phyloP scores from a whole-genome alignment of 1,140 invertebrate species.

The Adelges cooleyi region DNA sequence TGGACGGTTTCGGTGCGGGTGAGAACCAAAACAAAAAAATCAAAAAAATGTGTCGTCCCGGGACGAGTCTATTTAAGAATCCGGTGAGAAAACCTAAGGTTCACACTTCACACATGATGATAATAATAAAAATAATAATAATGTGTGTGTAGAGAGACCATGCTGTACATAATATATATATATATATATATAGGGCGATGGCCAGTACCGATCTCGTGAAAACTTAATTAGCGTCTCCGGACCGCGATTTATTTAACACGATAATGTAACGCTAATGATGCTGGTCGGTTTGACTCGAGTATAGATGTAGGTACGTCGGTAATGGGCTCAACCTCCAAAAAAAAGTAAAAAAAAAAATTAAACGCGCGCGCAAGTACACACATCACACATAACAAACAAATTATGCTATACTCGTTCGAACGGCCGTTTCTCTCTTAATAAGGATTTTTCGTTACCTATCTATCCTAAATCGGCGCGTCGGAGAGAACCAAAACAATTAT shows the following conservation, averaged over 20 bases:
- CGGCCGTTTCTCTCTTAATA: not conserved
- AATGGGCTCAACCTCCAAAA: not conserved
- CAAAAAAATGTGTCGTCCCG: not conserved
- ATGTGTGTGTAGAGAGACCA: too few species aligned
- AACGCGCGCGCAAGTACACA: not conserved
- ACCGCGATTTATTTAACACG: constrained; percentile 16
- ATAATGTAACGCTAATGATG: constrained; percentile 24
- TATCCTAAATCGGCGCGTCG: not conserved
- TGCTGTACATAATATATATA: too few species aligned
- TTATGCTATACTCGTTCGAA: constrained; percentile 2
- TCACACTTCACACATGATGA: constrained; percentile 15
- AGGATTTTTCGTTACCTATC: not conserved
- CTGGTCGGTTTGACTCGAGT: too few species aligned
- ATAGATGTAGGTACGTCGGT: too few species aligned
- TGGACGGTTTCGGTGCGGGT: not conserved
- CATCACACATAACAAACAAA: constrained; percentile 16
- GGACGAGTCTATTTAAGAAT: not conserved
- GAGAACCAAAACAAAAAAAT: not conserved
- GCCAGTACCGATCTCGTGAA: constrained; percentile 3
- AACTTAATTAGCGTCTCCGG: constrained; percentile 25
- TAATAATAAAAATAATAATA: too few species aligned
- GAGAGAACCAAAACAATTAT: not conserved
- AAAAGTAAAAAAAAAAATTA: constrained; percentile 5
- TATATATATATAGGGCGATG: not conserved
- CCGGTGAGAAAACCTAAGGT: constrained; percentile 12